phyloP scores from a whole-genome alignment of 2,113 vertebrate species.

The Rattus rattus region DNA sequence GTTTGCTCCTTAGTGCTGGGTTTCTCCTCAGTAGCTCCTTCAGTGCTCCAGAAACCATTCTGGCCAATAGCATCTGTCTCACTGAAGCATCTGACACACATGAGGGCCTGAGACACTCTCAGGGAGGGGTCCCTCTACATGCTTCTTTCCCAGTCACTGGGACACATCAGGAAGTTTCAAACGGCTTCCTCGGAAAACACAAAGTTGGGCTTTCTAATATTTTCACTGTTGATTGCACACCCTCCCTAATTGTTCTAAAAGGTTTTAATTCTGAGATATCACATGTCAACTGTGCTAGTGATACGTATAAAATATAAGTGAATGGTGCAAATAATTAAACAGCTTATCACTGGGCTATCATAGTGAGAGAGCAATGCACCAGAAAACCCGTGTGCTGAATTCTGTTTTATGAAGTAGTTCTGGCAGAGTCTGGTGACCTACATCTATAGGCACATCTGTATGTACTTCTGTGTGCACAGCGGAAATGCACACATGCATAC shows the following conservation, averaged over 20 bases:
- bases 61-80: not conserved
- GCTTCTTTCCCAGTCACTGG: not conserved
- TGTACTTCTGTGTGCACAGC: not conserved
- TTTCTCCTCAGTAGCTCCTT: conserved; percentile 15
- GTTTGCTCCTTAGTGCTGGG: not conserved
- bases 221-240: not conserved
- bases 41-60: not conserved
- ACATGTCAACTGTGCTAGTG: not conserved
- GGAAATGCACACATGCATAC: not conserved
- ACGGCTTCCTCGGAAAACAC: conserved; percentile 2
- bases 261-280: conserved; percentile 45
- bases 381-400: not conserved
- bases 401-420: conserved; percentile 52
- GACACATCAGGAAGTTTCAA: not conserved
- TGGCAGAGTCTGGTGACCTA: not conserved
- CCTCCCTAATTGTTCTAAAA: not conserved
- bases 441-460: not conserved
- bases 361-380: not conserved
- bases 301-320: not conserved
- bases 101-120: not conserved
- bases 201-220: not conserved
- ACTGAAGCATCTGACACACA: not conserved
- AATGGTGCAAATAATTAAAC: conserved; percentile 41
- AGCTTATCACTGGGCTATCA: conserved; percentile 8
- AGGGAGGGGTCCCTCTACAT: accelerated